Conservation (phyloP, 2,888 invertebrate species). For the Temnothorax rugatulus region DNA sequence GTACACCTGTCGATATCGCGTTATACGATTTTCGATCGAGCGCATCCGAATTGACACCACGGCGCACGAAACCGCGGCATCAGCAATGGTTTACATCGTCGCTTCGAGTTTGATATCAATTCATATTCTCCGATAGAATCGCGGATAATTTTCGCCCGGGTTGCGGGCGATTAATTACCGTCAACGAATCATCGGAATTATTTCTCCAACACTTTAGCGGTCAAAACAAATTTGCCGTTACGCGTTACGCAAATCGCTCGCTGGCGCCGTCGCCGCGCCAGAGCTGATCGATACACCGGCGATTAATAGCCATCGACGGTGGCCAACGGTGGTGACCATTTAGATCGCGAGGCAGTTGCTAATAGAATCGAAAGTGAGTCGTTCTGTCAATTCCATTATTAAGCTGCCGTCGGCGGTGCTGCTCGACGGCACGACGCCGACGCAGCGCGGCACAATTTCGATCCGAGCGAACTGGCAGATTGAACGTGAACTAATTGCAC, state of each 20-base stretch:
- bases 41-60: conserved; percentile 5
- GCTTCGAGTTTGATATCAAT: conserved; percentile 30
- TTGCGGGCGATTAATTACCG: conserved; percentile 39
- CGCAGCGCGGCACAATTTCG: conserved; percentile 51
- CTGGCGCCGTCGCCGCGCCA: not conserved
- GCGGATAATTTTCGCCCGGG: conserved; percentile 45
- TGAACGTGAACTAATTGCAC: conserved; percentile 71
- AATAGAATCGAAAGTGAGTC: conserved; percentile 69
- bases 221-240: conserved; percentile 43
- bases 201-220: conserved; percentile 50
- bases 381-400: conserved; percentile 72
- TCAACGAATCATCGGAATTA: conserved; percentile 45
- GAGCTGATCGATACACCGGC: conserved; percentile 35
- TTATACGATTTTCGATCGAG: conserved; percentile 35
- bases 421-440: conserved; percentile 28
- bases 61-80: conserved; percentile 32
- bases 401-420: conserved; percentile 68
- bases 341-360: conserved; percentile 59
- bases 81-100: conserved; percentile 23
- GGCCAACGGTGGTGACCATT: conserved; percentile 37
- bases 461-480: conserved; percentile 53
- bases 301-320: conserved; percentile 49
- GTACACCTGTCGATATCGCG: conserved; percentile 13
- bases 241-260: conserved; percentile 49
- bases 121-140: conserved; percentile 29